phyloP scores from a whole-genome alignment of 2,797 vertebrate species.

The Stomatorhinus walkeri region DNA sequence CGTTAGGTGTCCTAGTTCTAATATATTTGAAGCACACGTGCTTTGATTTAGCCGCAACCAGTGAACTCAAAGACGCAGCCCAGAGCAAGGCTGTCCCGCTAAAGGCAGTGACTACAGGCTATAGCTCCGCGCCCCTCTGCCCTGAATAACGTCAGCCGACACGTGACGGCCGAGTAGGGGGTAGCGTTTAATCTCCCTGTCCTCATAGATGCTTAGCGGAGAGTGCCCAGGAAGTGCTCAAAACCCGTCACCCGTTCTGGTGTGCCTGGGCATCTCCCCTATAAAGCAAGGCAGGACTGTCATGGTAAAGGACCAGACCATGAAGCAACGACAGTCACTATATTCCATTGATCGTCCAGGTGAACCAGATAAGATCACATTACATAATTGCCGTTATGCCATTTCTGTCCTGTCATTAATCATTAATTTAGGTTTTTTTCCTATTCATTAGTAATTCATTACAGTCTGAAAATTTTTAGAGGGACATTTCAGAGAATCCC shows the following conservation, averaged over 20 bases:
- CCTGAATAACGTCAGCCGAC: background rate
- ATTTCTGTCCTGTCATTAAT: conserved; percentile 9
- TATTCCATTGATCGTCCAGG: background rate
- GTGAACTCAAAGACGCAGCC: background rate
- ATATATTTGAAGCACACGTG: background rate
- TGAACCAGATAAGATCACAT: background rate
- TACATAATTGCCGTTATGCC: conserved; percentile 10
- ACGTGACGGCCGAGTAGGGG: background rate
- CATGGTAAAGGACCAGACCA: background rate
- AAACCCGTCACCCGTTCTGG: background rate
- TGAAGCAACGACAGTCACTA: background rate
- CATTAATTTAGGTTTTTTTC: background rate
- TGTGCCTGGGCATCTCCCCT: background rate
- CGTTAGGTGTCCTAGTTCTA: background rate
- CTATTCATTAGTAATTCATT: conserved; percentile 14
- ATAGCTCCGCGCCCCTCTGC: background rate
- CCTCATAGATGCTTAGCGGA: background rate
- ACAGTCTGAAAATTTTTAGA: background rate
- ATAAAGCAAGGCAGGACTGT: background rate
- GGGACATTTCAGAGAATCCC: background rate
- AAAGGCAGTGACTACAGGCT: background rate
- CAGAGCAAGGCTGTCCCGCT: background rate
- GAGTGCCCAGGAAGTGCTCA: background rate
- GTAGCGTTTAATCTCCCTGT: background rate
- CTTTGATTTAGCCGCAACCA: background rate